Percentiles rank a stretch among this genome's conserved stretches.
These are phyloP conservation scores for Leptinotarsa peninsularis DNA, from an alignment of 2,888 invertebrate species.

Conservation along the genomic window DNA sequence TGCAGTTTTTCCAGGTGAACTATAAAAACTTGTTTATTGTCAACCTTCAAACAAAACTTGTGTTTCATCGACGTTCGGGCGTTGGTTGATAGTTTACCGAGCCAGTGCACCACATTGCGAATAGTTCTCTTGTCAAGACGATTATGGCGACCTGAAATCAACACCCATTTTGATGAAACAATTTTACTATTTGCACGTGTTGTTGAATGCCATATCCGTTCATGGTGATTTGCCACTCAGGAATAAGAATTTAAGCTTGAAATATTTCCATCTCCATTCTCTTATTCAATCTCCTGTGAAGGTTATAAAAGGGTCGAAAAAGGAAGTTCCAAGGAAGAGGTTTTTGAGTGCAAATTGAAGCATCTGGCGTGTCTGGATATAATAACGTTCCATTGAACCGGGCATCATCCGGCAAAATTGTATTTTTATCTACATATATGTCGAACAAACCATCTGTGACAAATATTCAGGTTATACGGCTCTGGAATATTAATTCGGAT, in stretches of 20 bases:
- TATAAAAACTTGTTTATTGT: too few species aligned
- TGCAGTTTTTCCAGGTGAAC: too few species aligned
- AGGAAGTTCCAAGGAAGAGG: not conserved
- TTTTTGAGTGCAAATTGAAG: slow-evolving; percentile 23
- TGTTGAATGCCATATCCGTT: too few species aligned
- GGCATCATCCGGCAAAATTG: slow-evolving; percentile 24
- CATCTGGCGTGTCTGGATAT: slow-evolving; percentile 28
- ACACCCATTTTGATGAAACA: too few species aligned
- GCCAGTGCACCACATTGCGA: too few species aligned
- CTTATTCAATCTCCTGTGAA: not conserved
- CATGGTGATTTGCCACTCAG: not conserved
- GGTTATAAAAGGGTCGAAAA: not conserved
- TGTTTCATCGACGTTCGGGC: too few species aligned
- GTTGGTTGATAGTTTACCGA: too few species aligned
- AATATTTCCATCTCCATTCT: not conserved
- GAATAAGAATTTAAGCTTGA: not conserved
- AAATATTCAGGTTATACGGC: slow-evolving; percentile 24
- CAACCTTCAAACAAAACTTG: too few species aligned
- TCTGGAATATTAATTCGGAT: slow-evolving; percentile 23
- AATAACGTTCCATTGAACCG: slow-evolving; percentile 17
- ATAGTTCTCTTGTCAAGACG: too few species aligned
- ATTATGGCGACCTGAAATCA: too few species aligned
- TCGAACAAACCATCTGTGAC: slow-evolving; percentile 30
- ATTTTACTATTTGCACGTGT: too few species aligned
- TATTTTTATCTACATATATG: slow-evolving; percentile 32